Base-by-base conservation (phyloP, 2,113 vertebrate genomes). In the Epinephelus cyanopodus region DNA sequence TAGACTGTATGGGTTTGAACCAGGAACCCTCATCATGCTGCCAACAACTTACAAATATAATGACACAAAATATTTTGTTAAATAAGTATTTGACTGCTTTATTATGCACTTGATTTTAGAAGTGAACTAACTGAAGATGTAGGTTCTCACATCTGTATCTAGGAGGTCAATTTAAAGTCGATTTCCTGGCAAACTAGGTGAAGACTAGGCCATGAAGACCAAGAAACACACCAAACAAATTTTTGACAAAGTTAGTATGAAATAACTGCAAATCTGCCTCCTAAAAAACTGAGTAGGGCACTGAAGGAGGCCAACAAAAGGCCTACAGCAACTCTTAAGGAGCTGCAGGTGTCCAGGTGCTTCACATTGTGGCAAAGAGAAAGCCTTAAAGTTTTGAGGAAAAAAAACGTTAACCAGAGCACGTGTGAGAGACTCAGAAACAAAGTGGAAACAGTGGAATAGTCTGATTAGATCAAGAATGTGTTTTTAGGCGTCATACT, bases 401-500 rank as follows among this genome's bases (percentile, higher is more conserved):
- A 29, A n/a, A 33, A 50, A 21, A 1, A n/a, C 11, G 37, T 76
- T 65, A 27, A 21, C 4, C 23, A 77, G 23, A 52, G 21, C 27
- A 3, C 58, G 37, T 0, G 3, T 4, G 2, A 23, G 21, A 25
- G 21, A 48, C 9, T 58, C 5, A 25, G 45, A 68, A 54, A 61
- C 18, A 33, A 65, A 48, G 12, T 37, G n/a, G 3, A 25, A n/a
- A 25, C 5, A 70, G 9, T 17, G 6, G 23, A 63, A 64, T 17
- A 23, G 27, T 68, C 25, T 23, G 6, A 74, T 57, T 1, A 63
- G 42, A 56, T 63, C 47, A 42, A 61, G 66, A 25, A 39, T 23
- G 12, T 76, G 57, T 69, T 74, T 64, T 56, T 45, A 23, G 18
- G 54, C 14, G 67, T 68, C 56, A 21, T 14, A 54, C 15, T 75